A percentile compares a stretch with the other conserved stretches of the same genome.
Conservation (phyloP, 2,113 vertebrate genomes). For the Burhinus bistriatus region DNA sequence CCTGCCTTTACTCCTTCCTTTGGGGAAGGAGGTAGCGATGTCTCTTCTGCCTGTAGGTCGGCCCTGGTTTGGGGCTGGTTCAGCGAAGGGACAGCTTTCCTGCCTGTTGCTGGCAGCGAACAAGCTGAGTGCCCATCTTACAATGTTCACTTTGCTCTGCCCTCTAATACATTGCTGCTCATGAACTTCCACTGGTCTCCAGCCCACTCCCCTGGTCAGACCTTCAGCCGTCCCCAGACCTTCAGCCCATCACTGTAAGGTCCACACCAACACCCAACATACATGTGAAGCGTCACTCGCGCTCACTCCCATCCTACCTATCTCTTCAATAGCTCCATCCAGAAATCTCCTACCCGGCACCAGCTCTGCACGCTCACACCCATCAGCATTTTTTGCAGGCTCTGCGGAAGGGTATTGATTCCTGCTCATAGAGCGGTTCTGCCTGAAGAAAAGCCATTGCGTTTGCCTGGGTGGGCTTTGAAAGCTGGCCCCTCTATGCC, state of each 20-base stretch:
- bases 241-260: not conserved
- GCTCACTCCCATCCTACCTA: not conserved
- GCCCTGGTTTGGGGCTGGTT: too few relatives aligned
- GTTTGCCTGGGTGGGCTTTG: not conserved
- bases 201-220: not conserved
- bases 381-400: not conserved
- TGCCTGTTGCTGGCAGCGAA: not conserved
- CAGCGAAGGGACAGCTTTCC: not conserved
- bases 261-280: rapidly evolving
- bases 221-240: not conserved
- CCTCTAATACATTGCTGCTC: not conserved
- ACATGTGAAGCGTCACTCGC: rapidly evolving
- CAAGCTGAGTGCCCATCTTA: not conserved
- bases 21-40: not conserved
- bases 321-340: not conserved
- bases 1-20: not conserved
- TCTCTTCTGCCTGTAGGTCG: rapidly evolving
- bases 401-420: not conserved
- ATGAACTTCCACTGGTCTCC: not conserved
- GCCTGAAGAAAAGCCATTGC: not conserved
- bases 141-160: not conserved
- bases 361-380: not conserved
- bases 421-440: not conserved
- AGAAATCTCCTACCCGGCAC: not conserved
- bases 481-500: not conserved